Evolutionary conservation across 2,113 vertebrate genomes (phyloP).

Genomic region (Zosterops lateralis): DNA sequence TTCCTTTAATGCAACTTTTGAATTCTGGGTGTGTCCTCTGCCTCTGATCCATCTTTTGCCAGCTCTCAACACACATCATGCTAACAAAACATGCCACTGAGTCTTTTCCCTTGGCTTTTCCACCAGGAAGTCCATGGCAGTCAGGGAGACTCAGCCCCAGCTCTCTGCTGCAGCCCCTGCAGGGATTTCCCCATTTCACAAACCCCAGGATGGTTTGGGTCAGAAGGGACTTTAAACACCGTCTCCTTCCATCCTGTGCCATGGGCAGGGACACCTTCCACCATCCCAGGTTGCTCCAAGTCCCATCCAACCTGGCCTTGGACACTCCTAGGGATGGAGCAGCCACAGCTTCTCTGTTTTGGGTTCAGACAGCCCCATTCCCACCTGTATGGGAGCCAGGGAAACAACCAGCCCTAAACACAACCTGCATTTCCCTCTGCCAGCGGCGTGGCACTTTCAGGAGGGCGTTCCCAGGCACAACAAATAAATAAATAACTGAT

Average conservation of each 20-base stretch:
- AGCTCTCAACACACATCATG: neutral
- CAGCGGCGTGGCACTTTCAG: accelerated
- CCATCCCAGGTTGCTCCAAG: neutral
- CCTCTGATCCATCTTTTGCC: neutral
- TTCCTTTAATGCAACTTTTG: neutral
- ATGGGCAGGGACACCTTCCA: neutral
- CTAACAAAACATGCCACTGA: neutral
- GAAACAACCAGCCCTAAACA: neutral
- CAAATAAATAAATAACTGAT: neutral
- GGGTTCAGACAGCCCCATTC: neutral
- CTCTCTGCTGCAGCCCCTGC: neutral
- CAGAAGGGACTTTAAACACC: neutral
- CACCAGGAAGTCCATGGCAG: neutral
- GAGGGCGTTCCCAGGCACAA: neutral
- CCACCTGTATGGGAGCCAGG: neutral
- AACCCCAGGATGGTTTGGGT: neutral
- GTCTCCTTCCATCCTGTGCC: neutral
- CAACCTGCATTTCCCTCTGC: neutral
- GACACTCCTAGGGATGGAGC: accelerated
- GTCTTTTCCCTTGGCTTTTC: neutral
- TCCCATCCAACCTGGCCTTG: accelerated
- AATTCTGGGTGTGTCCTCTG: accelerated
- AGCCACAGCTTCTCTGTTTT: accelerated
- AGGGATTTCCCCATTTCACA: neutral
- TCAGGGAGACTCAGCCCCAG: neutral